Conservation (phyloP, 1,140 invertebrate genomes). For the Ips nitidus region DNA sequence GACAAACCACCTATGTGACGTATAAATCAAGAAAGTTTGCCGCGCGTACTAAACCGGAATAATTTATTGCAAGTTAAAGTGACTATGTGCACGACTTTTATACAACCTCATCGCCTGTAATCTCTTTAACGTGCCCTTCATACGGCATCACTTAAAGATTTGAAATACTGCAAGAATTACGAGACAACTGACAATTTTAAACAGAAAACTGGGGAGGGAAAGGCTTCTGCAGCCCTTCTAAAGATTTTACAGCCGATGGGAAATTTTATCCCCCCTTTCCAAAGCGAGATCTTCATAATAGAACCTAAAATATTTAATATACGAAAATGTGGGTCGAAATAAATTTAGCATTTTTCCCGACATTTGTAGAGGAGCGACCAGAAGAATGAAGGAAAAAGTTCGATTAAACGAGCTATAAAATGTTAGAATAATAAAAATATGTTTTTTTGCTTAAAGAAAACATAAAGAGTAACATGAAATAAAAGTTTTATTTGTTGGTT, state of each 20-base stretch:
- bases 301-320: conserved; percentile 32
- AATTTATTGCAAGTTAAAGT: conserved; percentile 29
- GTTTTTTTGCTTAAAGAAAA: no score
- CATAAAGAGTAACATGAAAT: no score
- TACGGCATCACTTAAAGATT: not conserved
- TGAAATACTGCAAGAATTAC: conserved; percentile 11
- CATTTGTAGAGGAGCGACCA: conserved; percentile 13
- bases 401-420: no score
- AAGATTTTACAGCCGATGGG: conserved; percentile 19
- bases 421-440: no score
- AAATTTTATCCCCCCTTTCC: conserved; percentile 7
- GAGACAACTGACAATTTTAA: not conserved
- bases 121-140: conserved; percentile 20
- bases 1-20: conserved; percentile 32
- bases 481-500: no score
- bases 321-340: conserved; percentile 23
- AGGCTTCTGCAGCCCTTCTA: not conserved
- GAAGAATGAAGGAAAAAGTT: conserved; percentile 13
- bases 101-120: conserved; percentile 24
- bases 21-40: conserved; percentile 33
- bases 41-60: conserved; percentile 29
- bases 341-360: conserved; percentile 21
- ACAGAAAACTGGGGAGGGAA: no score
- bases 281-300: conserved; percentile 28
- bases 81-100: conserved; percentile 34